Evolutionary conservation across 2,113 vertebrate species (phyloP), one percentile per base, ranked within the genome.

Genomic region (Dipodomys stephensi): DNA sequence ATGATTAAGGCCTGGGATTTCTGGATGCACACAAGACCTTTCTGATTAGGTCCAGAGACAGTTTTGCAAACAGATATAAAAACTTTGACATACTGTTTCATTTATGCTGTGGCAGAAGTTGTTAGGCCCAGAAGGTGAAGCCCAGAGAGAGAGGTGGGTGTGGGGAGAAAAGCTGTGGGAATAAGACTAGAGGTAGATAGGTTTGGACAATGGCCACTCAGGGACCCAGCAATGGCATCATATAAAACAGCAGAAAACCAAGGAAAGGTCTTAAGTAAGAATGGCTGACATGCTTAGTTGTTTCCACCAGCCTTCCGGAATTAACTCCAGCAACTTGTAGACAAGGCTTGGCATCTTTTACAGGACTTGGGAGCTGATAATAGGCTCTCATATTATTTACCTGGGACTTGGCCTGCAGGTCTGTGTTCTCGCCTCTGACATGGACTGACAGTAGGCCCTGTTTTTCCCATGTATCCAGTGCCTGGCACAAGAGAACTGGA

Each of bases 241-340:
- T 68, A 9, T 7, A 49, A 76, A 92, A 72, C 44, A 72, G 73
- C 19, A 25, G 64, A 81, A 78, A 91, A 73, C 49, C 72, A 89
- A 89, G 44, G 76, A 74, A 87, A 83, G 32, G n/a, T 49, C 77
- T 92, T 77, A 74, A 64, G 82, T 46, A 91, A 87, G 72, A 92
- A 15, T 39, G n/a, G 80, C 32, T 69, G 79, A 53, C 4, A 18
- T 7, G 27, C 5, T 76, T 32, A 39, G 23, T 81, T 35, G 8
- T 62, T 19, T 13, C 27, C 57, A 27, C 13, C 25, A 19, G 6
- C 71, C 53, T 18, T 57, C 53, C 53, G 1, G 94, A 85, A 80
- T 35, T 32, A 90, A 57, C 9, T n/a, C 32, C 2, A n/a, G 30
- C n/a, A 82, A 69, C 11, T 67, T 60, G 60, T 71, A n/a, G 49